phyloP scores from a whole-genome alignment of 2,888 invertebrate genomes.

The Ornithoptera alexandrae region DNA sequence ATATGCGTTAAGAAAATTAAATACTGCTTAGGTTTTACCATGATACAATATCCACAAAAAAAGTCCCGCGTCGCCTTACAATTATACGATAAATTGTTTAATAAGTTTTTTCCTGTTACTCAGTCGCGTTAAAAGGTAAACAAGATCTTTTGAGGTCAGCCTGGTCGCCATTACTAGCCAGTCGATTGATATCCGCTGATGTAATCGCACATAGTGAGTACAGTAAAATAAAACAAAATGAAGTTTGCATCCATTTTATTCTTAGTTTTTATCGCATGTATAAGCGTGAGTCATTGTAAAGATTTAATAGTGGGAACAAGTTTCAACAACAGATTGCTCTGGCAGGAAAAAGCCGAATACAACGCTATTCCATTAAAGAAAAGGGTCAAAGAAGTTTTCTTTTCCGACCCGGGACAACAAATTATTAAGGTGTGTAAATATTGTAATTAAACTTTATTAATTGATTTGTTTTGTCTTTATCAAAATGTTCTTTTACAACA shows the following conservation, averaged over 20 bases:
- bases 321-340: slow-evolving; percentile 63
- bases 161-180: slow-evolving; percentile 38
- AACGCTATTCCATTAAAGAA: slow-evolving; percentile 70
- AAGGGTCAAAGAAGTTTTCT: slow-evolving; percentile 72
- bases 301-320: slow-evolving; percentile 71
- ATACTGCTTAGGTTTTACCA: too few relatives aligned
- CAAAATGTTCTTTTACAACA: too few relatives aligned
- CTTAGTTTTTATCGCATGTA: slow-evolving; percentile 52
- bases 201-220: slow-evolving; percentile 43
- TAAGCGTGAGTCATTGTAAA: slow-evolving; percentile 57
- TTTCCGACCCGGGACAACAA: slow-evolving; percentile 68
- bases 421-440: slow-evolving; percentile 61
- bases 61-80: background rate
- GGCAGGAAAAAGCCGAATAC: slow-evolving; percentile 70
- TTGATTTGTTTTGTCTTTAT: too few relatives aligned
- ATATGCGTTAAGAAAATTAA: too few relatives aligned
- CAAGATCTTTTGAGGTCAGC: slow-evolving; percentile 41
- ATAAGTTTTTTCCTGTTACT: slow-evolving; percentile 53
- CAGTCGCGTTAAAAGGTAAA: slow-evolving; percentile 46
- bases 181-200: slow-evolving; percentile 50
- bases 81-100: slow-evolving; percentile 33
- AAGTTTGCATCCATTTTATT: slow-evolving; percentile 55
- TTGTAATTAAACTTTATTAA: too few relatives aligned
- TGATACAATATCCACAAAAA: background rate
- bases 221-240: slow-evolving; percentile 48